Conservation (phyloP, 2,797 vertebrate genomes). For the Oceanodroma leucorhoa region DNA sequence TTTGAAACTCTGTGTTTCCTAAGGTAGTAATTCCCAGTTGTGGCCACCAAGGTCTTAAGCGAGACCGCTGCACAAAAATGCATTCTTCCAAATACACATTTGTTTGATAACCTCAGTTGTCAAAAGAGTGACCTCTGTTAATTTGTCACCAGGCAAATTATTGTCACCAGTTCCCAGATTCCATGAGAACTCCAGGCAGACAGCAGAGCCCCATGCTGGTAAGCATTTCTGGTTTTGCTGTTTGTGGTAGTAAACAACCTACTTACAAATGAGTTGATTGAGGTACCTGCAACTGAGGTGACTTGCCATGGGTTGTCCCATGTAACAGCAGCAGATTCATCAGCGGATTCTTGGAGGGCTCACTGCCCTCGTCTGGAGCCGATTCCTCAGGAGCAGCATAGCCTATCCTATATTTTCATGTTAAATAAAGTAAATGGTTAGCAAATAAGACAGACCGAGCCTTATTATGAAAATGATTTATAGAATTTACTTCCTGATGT, state of each 20-base stretch:
- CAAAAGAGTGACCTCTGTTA: constrained; percentile 51
- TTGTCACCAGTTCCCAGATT: constrained; percentile 40
- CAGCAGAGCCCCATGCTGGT: constrained; percentile 29
- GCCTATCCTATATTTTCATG: not conserved
- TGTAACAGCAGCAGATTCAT: not conserved
- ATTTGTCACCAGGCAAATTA: constrained; percentile 59
- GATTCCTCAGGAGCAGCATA: not conserved
- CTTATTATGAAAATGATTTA: not conserved
- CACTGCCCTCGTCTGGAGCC: not conserved
- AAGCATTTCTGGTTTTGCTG: constrained; percentile 29
- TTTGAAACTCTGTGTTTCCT: constrained; percentile 23
- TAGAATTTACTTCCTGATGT: not conserved
- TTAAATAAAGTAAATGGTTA: not conserved
- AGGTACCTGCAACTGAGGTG: not conserved
- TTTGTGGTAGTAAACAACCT: not conserved
- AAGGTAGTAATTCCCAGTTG: not conserved
- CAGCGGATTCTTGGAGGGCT: not conserved
- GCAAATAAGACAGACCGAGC: not conserved
- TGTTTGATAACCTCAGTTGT: constrained; percentile 36
- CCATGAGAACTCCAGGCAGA: constrained; percentile 21
- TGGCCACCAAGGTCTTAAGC: not conserved
- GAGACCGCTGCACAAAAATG: not conserved
- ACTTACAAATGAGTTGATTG: not conserved
- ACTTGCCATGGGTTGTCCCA: not conserved
- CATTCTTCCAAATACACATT: not conserved